Evolutionary conservation across 2,113 vertebrate species (phyloP).

Genomic region (Sceloporus tristichus): DNA sequence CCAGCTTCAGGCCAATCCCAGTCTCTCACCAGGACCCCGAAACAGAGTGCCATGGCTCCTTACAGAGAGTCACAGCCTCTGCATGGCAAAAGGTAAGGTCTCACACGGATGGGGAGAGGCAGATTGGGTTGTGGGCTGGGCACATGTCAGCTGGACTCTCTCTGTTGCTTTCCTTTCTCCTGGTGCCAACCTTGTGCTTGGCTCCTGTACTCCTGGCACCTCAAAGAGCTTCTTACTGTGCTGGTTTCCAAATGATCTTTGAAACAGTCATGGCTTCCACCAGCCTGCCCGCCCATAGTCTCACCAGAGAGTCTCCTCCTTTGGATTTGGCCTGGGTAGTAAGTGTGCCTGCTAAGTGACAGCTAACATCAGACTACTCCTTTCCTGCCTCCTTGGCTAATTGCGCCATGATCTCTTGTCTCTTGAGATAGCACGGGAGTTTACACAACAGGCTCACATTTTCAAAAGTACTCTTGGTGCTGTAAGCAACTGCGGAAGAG

Average conservation of each 20-base stretch:
- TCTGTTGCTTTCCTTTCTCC: too few species aligned
- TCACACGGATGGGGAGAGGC: neutral
- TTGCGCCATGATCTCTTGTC: neutral
- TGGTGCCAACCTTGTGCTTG: neutral
- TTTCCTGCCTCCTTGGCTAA: neutral
- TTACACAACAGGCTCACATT: too few species aligned
- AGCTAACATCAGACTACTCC: neutral
- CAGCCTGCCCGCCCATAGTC: too few species aligned
- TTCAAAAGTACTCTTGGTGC: neutral
- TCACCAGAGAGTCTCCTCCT: neutral
- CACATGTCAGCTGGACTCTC: too few species aligned
- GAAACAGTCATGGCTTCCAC: too few species aligned
- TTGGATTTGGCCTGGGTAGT: too few species aligned
- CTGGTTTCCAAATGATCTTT: too few species aligned
- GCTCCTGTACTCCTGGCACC: rapidly evolving
- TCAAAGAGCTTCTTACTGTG: neutral
- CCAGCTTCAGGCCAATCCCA: slow-evolving; percentile 67
- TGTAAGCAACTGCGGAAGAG: too few species aligned
- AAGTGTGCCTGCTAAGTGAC: neutral
- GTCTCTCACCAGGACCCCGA: slow-evolving; percentile 78
- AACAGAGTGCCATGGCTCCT: slow-evolving; percentile 77
- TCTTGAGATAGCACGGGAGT: too few species aligned
- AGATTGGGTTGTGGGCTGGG: neutral
- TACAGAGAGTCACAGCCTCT: slow-evolving; percentile 87
- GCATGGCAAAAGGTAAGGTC: slow-evolving; percentile 85